Evolutionary conservation across 2,113 vertebrate genomes (phyloP).

Genomic region (Grus americana): DNA sequence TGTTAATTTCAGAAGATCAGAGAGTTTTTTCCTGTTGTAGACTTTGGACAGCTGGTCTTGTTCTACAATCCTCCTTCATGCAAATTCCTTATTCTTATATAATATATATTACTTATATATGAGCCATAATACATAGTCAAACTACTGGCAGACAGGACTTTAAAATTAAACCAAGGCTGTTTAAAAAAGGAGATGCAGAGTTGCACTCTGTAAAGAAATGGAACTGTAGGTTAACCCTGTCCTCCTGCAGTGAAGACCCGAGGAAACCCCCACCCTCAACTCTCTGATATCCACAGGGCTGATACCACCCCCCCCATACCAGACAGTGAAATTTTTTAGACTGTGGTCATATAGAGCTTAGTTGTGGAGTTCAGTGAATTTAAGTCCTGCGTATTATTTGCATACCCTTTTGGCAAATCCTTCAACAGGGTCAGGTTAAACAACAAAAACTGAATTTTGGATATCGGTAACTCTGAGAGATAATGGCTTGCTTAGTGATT

Average conservation of each 20-base stretch:
- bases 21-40: too few relatives aligned
- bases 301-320: accelerated
- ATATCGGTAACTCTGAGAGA: not conserved
- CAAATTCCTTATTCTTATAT: not conserved
- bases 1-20: not conserved
- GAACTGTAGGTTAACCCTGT: not conserved
- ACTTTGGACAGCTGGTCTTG: not conserved
- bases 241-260: not conserved
- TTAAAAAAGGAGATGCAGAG: not conserved
- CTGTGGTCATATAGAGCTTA: not conserved
- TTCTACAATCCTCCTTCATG: not conserved
- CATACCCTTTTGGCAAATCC: not conserved
- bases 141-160: not conserved
- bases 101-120: not conserved
- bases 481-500: not conserved
- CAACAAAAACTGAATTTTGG: not conserved
- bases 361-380: not conserved
- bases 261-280: not conserved
- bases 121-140: not conserved
- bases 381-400: not conserved
- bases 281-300: not conserved
- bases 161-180: not conserved
- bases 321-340: not conserved
- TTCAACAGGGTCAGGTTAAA: not conserved
- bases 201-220: not conserved